Evolutionary conservation across 2,888 invertebrate species (phyloP), one percentile per base, ranked within the genome.

Genomic region (Lordiphosa andalusiaca): DNA sequence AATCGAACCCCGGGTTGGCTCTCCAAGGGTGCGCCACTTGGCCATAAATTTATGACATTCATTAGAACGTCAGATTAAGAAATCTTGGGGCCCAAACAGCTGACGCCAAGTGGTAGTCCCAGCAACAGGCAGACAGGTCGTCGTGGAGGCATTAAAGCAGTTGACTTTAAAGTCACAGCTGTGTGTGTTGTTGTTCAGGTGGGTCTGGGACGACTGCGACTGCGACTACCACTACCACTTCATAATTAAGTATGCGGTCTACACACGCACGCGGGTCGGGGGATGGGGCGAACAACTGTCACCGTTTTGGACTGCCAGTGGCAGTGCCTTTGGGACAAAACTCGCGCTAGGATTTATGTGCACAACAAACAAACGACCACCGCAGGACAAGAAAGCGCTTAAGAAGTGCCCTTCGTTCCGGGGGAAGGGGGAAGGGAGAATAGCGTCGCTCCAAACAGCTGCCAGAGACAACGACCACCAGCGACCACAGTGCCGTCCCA

Each of bases 1-100:
- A 47, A 36, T 36, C 52, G 38, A 49, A 25, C 10, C 16, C 23
- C 25, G 39, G 12, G 40, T 12, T 16, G 13, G 50, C 35, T n/a
- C 16, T 42, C 49, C 47, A 46, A 37, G 37, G 36, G 30, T 52
- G 21, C 48, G 59, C 66, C 58, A 76, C 84, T 85, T 65, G 69
- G 73, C 86, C 81, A 88, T 86, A 88, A 87, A 87, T 87, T 87
- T 87, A 87, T 87, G 88, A 87, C 87, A 87, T 87, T 87, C 88
- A 87, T 87, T 87, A 88, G 87, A 87, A 86, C 78, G 87, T 84
- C 86, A 85, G 88, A 88, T 87, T 88, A 87, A 80, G 86, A 81
- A 86, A 85, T 86, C 70, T 84, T 71, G 56, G 65, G 69, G 64
- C 72, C 71, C 49, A 77, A 81, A 81, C 88, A 88, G 87, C 86